phyloP scores from a whole-genome alignment of 1,140 invertebrate genomes.

The Agrilus planipennis region DNA sequence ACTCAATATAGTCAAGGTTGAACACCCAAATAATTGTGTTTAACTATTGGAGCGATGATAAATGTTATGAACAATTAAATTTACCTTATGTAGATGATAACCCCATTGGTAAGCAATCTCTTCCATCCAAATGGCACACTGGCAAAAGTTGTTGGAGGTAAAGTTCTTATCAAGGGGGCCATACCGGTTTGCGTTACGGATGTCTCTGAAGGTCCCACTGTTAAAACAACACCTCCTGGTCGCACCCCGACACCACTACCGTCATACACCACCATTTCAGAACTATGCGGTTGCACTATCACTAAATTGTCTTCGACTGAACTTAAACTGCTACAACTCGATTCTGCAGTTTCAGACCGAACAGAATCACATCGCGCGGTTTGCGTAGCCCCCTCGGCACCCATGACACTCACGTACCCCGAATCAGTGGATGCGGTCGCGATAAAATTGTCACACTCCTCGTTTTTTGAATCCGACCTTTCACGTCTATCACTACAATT shows the following conservation, averaged over 20 bases:
- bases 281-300: conserved; percentile 20
- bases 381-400: conserved; percentile 19
- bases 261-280: conserved; percentile 33
- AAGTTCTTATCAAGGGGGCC: conserved; percentile 12
- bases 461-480: conserved; percentile 17
- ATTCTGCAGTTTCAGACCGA: conserved; percentile 36
- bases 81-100: conserved; percentile 46
- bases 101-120: conserved; percentile 38
- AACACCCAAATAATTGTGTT: too few relatives aligned
- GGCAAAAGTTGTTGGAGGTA: conserved; percentile 17
- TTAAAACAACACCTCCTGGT: conserved; percentile 24
- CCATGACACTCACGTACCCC: conserved; percentile 26
- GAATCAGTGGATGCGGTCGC: conserved; percentile 17
- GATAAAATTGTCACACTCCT: conserved; percentile 23
- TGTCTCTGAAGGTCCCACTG: conserved; percentile 19
- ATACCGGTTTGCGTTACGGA: conserved; percentile 15
- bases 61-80: too few relatives aligned
- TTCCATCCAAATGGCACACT: conserved; percentile 45
- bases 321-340: conserved; percentile 36
- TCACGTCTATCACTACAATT: conserved; percentile 19
- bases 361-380: conserved; percentile 35
- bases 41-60: too few relatives aligned
- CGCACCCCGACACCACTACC: conserved; percentile 28
- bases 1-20: too few relatives aligned
- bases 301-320: conserved; percentile 28